These are phyloP conservation scores for Poeciliopsis paucimaculata DNA, from an alignment of 2,797 vertebrate genomes.

Conservation along the genomic window DNA sequence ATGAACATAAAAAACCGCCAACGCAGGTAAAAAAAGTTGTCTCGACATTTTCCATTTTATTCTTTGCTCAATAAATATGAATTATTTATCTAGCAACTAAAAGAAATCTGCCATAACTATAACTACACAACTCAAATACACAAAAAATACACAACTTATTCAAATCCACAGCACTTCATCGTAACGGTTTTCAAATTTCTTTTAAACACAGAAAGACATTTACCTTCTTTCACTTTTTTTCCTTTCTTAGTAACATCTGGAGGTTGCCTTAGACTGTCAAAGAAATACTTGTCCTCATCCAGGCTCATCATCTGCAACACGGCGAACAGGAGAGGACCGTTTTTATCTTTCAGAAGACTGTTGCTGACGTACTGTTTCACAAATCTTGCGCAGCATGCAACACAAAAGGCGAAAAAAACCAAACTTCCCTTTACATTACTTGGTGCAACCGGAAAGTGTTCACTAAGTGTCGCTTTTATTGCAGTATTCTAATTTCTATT, in stretches of 20 bases:
- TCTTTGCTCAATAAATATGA: too few species aligned
- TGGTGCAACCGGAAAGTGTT: too few species aligned
- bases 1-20: too few species aligned
- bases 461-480: too few species aligned
- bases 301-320: slow-evolving; percentile 83
- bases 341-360: neutral
- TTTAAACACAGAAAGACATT: slow-evolving; percentile 11
- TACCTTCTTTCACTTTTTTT: slow-evolving; percentile 87
- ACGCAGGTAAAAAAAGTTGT: neutral
- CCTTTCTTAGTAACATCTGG: slow-evolving; percentile 84
- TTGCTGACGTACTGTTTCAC: neutral
- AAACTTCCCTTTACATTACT: neutral
- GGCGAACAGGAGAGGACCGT: neutral
- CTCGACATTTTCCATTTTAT: too few species aligned
- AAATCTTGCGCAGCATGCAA: neutral
- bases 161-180: too few species aligned
- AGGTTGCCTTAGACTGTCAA: slow-evolving; percentile 87
- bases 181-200: too few species aligned
- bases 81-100: too few species aligned
- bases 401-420: neutral
- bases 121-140: too few species aligned
- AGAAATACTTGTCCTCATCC: slow-evolving; percentile 91
- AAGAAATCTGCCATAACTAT: too few species aligned
- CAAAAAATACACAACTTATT: too few species aligned
- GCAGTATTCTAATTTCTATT: too few species aligned